Conservation (phyloP, 2,113 vertebrate genomes). For the Ceyx melanurus region DNA sequence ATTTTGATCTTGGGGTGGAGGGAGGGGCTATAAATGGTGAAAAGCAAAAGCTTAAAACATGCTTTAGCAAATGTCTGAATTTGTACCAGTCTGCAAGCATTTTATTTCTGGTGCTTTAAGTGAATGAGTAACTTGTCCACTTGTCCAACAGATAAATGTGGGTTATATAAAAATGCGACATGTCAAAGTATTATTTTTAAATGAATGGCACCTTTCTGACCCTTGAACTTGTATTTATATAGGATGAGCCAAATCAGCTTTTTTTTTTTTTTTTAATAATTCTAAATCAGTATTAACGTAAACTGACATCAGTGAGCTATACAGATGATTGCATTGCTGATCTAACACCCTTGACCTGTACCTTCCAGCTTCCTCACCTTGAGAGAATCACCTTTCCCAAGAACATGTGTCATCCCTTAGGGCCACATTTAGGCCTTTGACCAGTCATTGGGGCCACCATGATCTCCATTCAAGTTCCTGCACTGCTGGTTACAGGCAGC, state of each 20-base stretch:
- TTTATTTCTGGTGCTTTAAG: not conserved
- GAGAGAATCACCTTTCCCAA: not conserved
- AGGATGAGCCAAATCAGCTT: not conserved
- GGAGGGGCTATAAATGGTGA: not conserved
- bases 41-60: not conserved
- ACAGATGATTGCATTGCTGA: not conserved
- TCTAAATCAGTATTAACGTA: not conserved
- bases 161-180: not conserved
- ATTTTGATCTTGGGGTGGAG: not conserved
- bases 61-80: not conserved
- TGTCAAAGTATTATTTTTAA: not conserved
- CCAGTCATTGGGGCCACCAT: not conserved
- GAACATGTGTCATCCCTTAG: fast-evolving
- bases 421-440: not conserved
- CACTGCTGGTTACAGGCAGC: not conserved
- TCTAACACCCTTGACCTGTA: not conserved
- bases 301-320: not conserved
- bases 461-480: not conserved
- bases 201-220: not conserved
- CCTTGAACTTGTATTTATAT: not conserved
- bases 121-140: not conserved
- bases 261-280: not conserved
- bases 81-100: not conserved
- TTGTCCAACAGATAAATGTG: not conserved
- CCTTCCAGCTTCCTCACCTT: not conserved